phyloP scores from a whole-genome alignment of 1,140 invertebrate species.

The Brachionus rubens region DNA sequence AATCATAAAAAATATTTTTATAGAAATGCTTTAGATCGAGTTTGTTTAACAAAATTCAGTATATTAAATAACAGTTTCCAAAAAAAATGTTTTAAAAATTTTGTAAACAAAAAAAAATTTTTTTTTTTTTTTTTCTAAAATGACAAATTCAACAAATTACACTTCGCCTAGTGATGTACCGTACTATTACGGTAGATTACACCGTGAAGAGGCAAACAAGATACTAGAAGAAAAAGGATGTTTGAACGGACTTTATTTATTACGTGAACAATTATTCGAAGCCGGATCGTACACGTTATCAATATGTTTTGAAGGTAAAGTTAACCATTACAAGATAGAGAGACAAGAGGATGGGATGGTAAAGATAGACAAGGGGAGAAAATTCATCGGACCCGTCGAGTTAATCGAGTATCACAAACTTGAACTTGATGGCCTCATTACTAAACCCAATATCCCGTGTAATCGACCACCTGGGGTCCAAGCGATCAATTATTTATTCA shows the following conservation, averaged over 20 bases:
- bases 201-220: constrained; percentile 60
- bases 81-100: too few relatives aligned
- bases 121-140: too few relatives aligned
- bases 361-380: constrained; percentile 50
- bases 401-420: constrained; percentile 55
- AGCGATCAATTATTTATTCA: constrained; percentile 60
- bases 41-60: too few relatives aligned
- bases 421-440: constrained; percentile 55
- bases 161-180: constrained; percentile 47
- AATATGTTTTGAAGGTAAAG: constrained; percentile 54
- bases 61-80: too few relatives aligned
- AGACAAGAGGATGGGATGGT: constrained; percentile 56
- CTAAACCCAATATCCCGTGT: constrained; percentile 56
- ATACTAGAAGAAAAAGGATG: constrained; percentile 56
- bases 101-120: too few relatives aligned
- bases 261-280: constrained; percentile 58
- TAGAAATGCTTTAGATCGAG: too few relatives aligned
- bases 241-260: constrained; percentile 60
- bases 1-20: too few relatives aligned
- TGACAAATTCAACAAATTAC: background rate
- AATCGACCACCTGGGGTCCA: constrained; percentile 53
- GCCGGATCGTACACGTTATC: constrained; percentile 57
- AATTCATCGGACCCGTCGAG: constrained; percentile 56
- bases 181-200: constrained; percentile 62
- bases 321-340: constrained; percentile 59